Conservation (phyloP, 2,888 invertebrate genomes). For the Tetragonula carbonaria region DNA sequence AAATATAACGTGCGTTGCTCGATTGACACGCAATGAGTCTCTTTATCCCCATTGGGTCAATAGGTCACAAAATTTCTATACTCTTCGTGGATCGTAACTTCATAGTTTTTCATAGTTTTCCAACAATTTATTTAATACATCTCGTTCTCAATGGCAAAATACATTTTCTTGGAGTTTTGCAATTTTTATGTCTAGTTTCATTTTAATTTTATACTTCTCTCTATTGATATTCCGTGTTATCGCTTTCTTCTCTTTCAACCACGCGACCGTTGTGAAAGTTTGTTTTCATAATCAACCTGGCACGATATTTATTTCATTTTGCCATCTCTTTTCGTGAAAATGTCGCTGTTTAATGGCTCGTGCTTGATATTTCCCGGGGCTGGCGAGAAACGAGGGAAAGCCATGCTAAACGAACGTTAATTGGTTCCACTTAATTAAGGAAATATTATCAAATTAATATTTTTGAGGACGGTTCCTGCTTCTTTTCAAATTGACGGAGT, state of each 20-base stretch:
- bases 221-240: not conserved
- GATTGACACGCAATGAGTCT: not conserved
- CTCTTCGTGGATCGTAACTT: not conserved
- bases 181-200: not conserved
- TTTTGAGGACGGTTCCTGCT: not conserved
- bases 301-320: not conserved
- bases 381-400: not conserved
- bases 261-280: too few relatives aligned
- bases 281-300: too few relatives aligned
- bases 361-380: not conserved
- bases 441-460: slow-evolving; percentile 28
- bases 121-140: not conserved
- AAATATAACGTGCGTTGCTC: not conserved
- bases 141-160: not conserved
- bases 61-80: not conserved
- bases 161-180: not conserved
- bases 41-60: not conserved
- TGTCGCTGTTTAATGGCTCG: not conserved
- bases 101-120: not conserved
- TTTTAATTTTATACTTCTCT: too few relatives aligned
- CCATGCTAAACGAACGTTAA: slow-evolving; percentile 18
- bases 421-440: slow-evolving; percentile 21
- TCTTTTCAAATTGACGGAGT: not conserved
- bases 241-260: not conserved
- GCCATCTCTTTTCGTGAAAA: not conserved